A percentile compares a stretch with the other conserved stretches of the same genome.
Evolutionary conservation across 2,797 vertebrate genomes (phyloP).

Genomic region (Masticophis lateralis): DNA sequence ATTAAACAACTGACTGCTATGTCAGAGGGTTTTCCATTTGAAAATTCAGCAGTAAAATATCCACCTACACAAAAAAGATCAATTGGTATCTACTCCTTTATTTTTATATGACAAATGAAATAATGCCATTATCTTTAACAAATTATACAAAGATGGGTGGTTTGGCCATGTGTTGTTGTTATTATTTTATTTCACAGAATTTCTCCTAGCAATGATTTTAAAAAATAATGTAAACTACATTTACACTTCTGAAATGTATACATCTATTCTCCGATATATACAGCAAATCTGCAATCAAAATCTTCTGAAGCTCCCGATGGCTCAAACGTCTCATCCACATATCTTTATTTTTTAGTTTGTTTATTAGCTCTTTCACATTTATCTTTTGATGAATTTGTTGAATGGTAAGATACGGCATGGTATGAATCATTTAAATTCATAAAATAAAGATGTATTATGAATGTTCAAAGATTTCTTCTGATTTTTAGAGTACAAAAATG

Average conservation of each 20-base stretch:
- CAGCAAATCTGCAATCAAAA: neutral
- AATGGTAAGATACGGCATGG: neutral
- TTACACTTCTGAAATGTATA: neutral
- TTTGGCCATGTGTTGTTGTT: neutral
- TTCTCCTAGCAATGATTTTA: neutral
- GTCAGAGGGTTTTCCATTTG: neutral
- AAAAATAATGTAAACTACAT: neutral
- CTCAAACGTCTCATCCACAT: neutral
- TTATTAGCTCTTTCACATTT: neutral
- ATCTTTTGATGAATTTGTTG: neutral
- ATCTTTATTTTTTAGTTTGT: neutral
- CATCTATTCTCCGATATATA: neutral
- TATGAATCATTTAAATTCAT: neutral
- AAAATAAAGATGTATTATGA: neutral
- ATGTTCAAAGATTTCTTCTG: neutral
- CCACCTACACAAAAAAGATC: neutral
- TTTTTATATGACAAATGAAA: neutral
- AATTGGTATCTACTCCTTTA: no score
- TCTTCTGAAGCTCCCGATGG: neutral
- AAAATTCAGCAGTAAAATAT: neutral
- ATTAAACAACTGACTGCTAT: neutral
- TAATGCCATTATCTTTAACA: neutral
- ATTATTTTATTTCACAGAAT: neutral
- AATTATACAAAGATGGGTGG: neutral
- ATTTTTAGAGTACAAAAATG: neutral